Conservation (phyloP, 1,140 invertebrate species). For the Drosophila repleta region DNA sequence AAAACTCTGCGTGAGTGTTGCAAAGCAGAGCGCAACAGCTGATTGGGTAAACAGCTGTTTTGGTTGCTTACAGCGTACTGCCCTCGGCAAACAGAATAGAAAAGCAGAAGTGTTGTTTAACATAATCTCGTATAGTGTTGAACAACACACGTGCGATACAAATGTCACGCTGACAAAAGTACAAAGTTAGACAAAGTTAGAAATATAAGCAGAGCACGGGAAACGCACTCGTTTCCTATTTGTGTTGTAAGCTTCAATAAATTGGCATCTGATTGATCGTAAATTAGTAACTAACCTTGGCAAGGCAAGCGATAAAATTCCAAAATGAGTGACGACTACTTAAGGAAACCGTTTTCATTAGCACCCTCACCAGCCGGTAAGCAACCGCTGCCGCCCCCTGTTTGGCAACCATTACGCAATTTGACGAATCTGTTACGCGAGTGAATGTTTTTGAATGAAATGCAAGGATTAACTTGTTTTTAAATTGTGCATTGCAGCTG, state of each 20-base stretch:
- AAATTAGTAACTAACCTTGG: slow-evolving; percentile 51
- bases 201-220: slow-evolving; percentile 50
- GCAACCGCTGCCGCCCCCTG: background rate
- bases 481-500: slow-evolving; percentile 38
- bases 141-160: slow-evolving; percentile 48
- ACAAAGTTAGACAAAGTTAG: slow-evolving; percentile 48
- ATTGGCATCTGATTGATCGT: slow-evolving; percentile 48
- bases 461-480: background rate
- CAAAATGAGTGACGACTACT: slow-evolving; percentile 83
- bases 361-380: slow-evolving; percentile 69
- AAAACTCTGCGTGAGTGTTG: slow-evolving; percentile 5
- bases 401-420: slow-evolving; percentile 67
- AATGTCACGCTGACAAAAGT: slow-evolving; percentile 51
- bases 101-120: slow-evolving; percentile 26
- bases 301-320: slow-evolving; percentile 59
- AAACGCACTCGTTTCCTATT: slow-evolving; percentile 43
- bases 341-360: slow-evolving; percentile 79
- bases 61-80: slow-evolving; percentile 4
- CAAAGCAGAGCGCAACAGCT: background rate
- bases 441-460: slow-evolving; percentile 47
- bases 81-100: background rate
- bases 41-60: slow-evolving; percentile 25
- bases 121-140: slow-evolving; percentile 27
- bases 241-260: slow-evolving; percentile 44
- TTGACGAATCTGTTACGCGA: slow-evolving; percentile 15